Evolutionary conservation across 2,113 vertebrate species (phyloP), one percentile per base, ranked within the genome.

Genomic region (Embiotoca jacksoni): DNA sequence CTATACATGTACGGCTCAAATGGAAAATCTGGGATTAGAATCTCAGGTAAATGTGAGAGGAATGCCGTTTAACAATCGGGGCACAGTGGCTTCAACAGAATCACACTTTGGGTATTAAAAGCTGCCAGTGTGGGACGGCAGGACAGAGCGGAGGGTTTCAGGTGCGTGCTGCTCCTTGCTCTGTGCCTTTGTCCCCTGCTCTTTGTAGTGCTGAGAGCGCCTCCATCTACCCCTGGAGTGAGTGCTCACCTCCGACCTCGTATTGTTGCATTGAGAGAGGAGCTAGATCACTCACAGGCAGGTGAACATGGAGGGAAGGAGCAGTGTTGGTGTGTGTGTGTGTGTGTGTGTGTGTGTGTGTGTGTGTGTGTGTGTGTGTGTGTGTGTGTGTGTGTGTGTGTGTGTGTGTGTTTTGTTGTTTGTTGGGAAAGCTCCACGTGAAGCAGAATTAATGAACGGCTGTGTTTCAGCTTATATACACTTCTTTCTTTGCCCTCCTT

Each of bases 151-250:
- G 58, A 63, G 68, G 64, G 63, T 71, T 91, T 84, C 85, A 88
- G 83, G 80, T 91, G 92, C 63, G 64, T 60, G 75, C 72, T 53
- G 73, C 74, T 79, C 68, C 69, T 83, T 65, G n/a, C 76, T 81
- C 74, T 71, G 71, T 6, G 76, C 69, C 76, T 88, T 90, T 91
- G 87, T 91, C 80, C 75, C 23, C 65, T 9, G 46, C 75, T 84
- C 89, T 90, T 87, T 92, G 89, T 91, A 83, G 68, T 79, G 70
- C 79, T 86, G 88, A 88, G 86, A 90, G 82, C 89, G 80, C 78
- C 86, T 87, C 80, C 75, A 31, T 89, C 82, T 80, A 85, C 75
- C 83, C 83, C 80, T 44, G 90, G 78, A 90, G 83, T 66, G 78
- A 84, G 81, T 35, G 84, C 49, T 91, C 73, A 92, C 90, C 92